Percentiles rank a stretch among this genome's conserved stretches.
Evolutionary conservation across 2,113 vertebrate genomes (phyloP).

Genomic region (zebrafish (Danio rerio)): GRCz12tu NC_133195.1:35423001-35423500

Average conservation of each 20-base stretch:
- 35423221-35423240: constrained; percentile 36
- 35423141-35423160: neutral
- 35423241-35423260: constrained; percentile 2
- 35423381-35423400: constrained; percentile 24
- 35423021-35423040: too few species aligned
- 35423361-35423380: constrained; percentile 39
- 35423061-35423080: too few species aligned
- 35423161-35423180: constrained; percentile 24
- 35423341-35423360: neutral
- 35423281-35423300: constrained; percentile 54
- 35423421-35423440: neutral
- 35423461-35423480: neutral
- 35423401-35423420: neutral
- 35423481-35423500: neutral
- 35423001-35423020: too few species aligned
- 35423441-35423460: neutral
- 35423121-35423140: neutral
- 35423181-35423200: constrained; percentile 27
- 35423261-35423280: constrained; percentile 38
- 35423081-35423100: too few species aligned
- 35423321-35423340: constrained; percentile 24
- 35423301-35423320: constrained; percentile 24
- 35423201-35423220: neutral
- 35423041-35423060: too few species aligned
- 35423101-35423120: neutral